Conservation (phyloP, 2,113 vertebrate species). For the Gymnarchus niloticus region DNA sequence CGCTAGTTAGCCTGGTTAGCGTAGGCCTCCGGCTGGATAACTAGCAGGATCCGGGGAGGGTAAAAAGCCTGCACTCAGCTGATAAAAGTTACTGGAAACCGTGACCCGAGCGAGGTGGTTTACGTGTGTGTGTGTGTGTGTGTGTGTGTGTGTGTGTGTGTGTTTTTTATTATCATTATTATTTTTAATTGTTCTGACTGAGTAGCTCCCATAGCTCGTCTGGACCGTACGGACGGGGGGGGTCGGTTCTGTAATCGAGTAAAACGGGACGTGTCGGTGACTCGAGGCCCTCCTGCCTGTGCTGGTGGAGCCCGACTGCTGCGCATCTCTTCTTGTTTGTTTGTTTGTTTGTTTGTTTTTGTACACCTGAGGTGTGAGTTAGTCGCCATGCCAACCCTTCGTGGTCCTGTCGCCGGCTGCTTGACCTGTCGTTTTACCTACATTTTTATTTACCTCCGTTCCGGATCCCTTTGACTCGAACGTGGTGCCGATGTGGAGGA, state of each 20-base stretch:
- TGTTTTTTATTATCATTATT: too few species aligned
- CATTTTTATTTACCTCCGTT: neutral
- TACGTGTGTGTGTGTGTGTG: too few species aligned
- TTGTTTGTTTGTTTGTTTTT: neutral
- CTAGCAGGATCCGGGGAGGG: neutral
- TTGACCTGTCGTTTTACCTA: neutral
- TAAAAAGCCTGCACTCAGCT: neutral
- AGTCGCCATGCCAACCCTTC: neutral
- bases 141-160: too few species aligned
- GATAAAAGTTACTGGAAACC: neutral
- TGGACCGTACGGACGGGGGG: too few species aligned
- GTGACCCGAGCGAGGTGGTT: neutral
- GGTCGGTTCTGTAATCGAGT: too few species aligned
- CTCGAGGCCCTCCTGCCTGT: too few species aligned
- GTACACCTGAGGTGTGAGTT: neutral
- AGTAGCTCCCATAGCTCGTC: too few species aligned
- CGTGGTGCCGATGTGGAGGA: neutral
- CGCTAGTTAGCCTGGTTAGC: neutral
- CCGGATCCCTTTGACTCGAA: neutral
- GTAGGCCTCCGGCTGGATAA: neutral
- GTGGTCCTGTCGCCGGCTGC: neutral
- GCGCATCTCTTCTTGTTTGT: neutral
- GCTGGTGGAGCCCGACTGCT: too few species aligned
- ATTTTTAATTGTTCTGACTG: too few species aligned
- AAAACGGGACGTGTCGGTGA: too few species aligned